Base-by-base conservation (phyloP, 2,888 invertebrate species). In the Periphyllus acericola region DNA sequence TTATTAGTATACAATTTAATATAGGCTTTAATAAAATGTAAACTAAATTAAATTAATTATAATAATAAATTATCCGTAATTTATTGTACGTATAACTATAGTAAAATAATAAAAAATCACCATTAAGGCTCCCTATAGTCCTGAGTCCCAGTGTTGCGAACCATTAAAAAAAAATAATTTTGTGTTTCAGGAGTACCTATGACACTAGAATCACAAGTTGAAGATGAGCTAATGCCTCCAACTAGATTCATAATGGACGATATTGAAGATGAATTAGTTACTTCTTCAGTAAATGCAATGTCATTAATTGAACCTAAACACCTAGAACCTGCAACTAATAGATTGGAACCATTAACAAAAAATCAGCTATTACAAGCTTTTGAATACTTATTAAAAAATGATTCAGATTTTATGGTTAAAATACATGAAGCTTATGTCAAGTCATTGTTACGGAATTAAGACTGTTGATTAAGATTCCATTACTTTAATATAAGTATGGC, bases 361-460 rank as follows among this genome's bases (percentile, higher is more conserved):
- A 96, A 96, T 91, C 98, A 98, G 92, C 93, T 98, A 89, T 94
- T 96, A 66, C 97, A 98, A 92, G 97, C 98, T 52, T 94, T 98
- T 91, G 95, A 95, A 90, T 96, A 97, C 92, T 93, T 98, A 89
- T 93, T 98, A 89, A 95, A 96, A 92, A 96, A 96, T 92, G 97
- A 98, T 92, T 94, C 95, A 60, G 96, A 96, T 90, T 98, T 98
- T 92, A 94, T 97, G 66, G 95, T 95, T 91, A 97, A 96, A 92
- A 93, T 98, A 89, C 97, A 98, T 91, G 97, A 98, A 92, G 98
- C 97, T 86, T 98, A 98, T 91, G 95, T 97, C 32, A 96, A 96
- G 92, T 96, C 96, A 60, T 95, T 87, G 40, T 81, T 87, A 66
- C 52, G 87, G n/a, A 87, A 87, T 80, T 87, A 81, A 87, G 29